Evolutionary conservation across 2,797 vertebrate genomes (phyloP).

Genomic region (Aeoliscus strigatus): DNA sequence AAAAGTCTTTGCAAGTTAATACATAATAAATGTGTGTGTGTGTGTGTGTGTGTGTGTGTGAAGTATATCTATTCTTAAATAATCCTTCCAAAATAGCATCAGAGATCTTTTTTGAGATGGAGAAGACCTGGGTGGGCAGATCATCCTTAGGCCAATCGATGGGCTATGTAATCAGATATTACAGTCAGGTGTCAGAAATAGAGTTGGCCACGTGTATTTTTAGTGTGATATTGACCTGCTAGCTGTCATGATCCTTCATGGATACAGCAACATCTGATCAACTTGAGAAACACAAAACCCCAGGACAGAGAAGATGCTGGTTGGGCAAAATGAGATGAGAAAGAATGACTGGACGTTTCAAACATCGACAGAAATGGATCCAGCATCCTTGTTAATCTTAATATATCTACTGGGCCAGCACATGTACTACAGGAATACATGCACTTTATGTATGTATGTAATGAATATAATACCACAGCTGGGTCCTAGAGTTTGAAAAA

Average conservation of each 20-base stretch:
- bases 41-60: conserved; percentile 26
- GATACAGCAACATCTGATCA: conserved; percentile 55
- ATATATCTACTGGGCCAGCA: no score
- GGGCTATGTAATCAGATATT: conserved; percentile 71
- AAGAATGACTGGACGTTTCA: no score
- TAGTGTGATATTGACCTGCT: conserved; percentile 64
- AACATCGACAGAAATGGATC: no score
- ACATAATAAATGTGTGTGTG: conserved; percentile 61
- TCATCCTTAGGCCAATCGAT: conserved; percentile 71
- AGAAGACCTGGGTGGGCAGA: conserved; percentile 71
- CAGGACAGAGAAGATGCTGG: conserved; percentile 10
- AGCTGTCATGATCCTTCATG: conserved; percentile 57
- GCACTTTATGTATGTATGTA: no score
- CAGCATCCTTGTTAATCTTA: no score
- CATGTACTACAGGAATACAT: no score
- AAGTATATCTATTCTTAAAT: conserved; percentile 68
- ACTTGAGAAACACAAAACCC: conserved; percentile 42
- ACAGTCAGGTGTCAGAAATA: conserved; percentile 65
- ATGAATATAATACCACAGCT: no score
- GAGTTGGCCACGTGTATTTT: conserved; percentile 67
- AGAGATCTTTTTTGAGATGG: conserved; percentile 56
- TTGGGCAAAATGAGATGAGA: conserved; percentile 5
- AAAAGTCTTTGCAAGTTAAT: conserved; percentile 48
- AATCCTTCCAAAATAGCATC: conserved; percentile 70
- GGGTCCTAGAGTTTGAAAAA: no score